Percentiles rank a stretch among this genome's conserved stretches.
These are phyloP conservation scores for Melanostigma gelatinosum DNA, from an alignment of 2,113 vertebrate species.

Conservation along the genomic window DNA sequence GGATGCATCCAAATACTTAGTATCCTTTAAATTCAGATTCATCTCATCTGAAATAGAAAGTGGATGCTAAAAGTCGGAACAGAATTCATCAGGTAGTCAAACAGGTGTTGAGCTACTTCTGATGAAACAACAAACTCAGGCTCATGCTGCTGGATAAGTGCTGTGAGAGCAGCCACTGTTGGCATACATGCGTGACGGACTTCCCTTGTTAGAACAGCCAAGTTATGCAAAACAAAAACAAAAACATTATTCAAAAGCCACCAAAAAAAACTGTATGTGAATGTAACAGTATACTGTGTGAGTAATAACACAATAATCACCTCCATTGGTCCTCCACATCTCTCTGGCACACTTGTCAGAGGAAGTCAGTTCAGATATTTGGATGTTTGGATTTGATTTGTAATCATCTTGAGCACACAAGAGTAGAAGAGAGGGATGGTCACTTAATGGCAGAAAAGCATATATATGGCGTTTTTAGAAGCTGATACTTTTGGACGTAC, in stretches of 20 bases:
- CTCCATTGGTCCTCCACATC: slow-evolving; percentile 88
- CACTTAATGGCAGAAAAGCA: background rate
- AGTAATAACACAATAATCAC: slow-evolving; percentile 69
- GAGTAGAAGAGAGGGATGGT: background rate
- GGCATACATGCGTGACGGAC: background rate
- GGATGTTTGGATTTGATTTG: slow-evolving; percentile 86
- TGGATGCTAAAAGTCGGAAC: background rate
- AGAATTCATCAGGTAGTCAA: slow-evolving; percentile 4
- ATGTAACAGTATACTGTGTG: background rate
- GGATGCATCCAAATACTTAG: background rate
- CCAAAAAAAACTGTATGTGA: background rate
- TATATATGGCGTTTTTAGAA: fast-evolving
- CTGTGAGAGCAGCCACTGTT: background rate
- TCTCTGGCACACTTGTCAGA: slow-evolving; percentile 91
- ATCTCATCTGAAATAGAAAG: background rate
- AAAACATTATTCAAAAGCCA: background rate
- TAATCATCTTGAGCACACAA: slow-evolving; percentile 69
- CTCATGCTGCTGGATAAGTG: background rate
- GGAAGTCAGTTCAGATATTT: slow-evolving; percentile 91
- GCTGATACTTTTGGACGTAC: background rate
- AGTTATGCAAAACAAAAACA: background rate
- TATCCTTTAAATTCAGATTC: background rate
- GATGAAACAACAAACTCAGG: slow-evolving; percentile 12
- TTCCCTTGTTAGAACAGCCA: background rate
- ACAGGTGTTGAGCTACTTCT: background rate